Conservation (phyloP, 2,888 invertebrate species). For the Eupithecia vulgata region DNA sequence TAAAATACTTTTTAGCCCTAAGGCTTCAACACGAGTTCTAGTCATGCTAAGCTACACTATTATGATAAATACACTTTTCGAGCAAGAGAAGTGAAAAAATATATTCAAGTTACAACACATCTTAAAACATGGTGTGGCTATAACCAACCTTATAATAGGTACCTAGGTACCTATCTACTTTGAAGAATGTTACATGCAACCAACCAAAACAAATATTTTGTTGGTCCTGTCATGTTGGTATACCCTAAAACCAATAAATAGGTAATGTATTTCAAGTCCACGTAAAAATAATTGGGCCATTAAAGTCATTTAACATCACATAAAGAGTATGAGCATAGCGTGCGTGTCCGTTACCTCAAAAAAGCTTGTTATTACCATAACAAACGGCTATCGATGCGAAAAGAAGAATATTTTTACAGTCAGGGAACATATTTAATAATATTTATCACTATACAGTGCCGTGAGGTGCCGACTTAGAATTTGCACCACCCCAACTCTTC, state of each 20-base stretch:
- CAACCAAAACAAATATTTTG: neutral
- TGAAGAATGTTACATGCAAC: neutral
- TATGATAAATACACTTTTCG: no score
- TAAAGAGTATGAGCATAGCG: conserved; percentile 8
- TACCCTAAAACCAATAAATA: conserved; percentile 5
- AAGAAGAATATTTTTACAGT: neutral
- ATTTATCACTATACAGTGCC: no score
- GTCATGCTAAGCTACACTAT: no score
- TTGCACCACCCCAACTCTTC: no score
- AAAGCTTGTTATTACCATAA: neutral
- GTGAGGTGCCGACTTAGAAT: no score
- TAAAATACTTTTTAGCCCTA: no score
- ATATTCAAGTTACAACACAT: no score
- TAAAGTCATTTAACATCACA: conserved; percentile 10
- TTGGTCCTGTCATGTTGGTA: neutral
- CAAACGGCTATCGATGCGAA: neutral
- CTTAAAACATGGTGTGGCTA: no score
- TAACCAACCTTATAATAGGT: no score
- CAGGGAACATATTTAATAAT: neutral
- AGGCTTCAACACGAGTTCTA: no score
- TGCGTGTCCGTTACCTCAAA: conserved; percentile 6
- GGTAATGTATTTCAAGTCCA: neutral
- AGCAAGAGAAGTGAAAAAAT: no score
- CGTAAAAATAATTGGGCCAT: conserved; percentile 2
- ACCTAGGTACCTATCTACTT: no score